phyloP scores from a whole-genome alignment of 2,888 invertebrate genomes.

The Tachina fera region DNA sequence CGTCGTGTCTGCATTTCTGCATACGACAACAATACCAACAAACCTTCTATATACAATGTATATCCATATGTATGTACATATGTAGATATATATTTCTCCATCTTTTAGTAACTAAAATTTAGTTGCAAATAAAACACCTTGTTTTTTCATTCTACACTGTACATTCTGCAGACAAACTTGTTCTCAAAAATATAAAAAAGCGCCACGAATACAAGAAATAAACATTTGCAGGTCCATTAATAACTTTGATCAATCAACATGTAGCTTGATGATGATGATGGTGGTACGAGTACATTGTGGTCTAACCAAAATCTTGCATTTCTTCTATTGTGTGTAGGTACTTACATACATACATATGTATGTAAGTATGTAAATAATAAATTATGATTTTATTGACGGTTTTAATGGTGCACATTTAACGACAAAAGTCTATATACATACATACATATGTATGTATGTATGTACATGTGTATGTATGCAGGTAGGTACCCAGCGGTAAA shows the following conservation, averaged over 20 bases:
- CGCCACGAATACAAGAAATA: background rate
- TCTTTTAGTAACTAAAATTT: no score
- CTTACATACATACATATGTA: no score
- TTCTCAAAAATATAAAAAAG: background rate
- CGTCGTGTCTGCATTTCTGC: conserved; percentile 70
- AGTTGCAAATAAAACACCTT: conserved; percentile 23
- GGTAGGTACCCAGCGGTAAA: no score
- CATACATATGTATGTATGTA: no score
- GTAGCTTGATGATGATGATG: conserved; percentile 1
- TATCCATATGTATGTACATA: no score
- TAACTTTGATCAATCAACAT: conserved; percentile 59
- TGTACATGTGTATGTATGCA: no score
- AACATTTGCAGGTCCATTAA: background rate
- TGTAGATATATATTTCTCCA: background rate
- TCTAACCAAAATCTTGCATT: background rate
- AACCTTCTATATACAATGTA: conserved; percentile 21
- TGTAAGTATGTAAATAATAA: no score
- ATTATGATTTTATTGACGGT: no score
- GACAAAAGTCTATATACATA: no score
- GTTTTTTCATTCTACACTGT: background rate
- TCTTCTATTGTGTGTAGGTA: background rate
- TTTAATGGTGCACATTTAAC: no score
- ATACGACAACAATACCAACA: conserved; percentile 48
- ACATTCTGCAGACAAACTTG: background rate
- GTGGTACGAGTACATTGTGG: no score